Percentiles rank a stretch among this genome's conserved stretches.
These are phyloP conservation scores for Neosalanx taihuensis DNA, from an alignment of 2,797 vertebrate genomes.

Conservation along the genomic window DNA sequence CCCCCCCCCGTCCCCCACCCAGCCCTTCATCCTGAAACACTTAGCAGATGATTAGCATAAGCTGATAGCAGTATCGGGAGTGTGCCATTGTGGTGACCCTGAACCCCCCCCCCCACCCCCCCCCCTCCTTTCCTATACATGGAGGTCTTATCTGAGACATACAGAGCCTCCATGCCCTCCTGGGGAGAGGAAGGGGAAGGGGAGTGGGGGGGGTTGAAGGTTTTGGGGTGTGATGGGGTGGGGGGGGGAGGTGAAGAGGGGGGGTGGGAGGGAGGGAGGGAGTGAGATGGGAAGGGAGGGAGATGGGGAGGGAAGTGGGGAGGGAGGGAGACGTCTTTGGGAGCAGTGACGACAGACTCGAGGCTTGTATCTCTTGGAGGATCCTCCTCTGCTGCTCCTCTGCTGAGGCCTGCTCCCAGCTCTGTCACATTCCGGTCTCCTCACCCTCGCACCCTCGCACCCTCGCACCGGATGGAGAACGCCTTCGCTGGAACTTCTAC, in stretches of 20 bases:
- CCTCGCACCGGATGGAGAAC: background rate
- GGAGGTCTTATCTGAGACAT: conserved; percentile 68
- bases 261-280: conserved; percentile 8
- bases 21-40: conserved; percentile 68
- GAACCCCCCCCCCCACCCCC: conserved; percentile 46
- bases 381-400: conserved; percentile 36
- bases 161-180: conserved; percentile 67
- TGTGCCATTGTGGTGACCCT: conserved; percentile 74
- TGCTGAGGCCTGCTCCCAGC: background rate
- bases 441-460: conserved; percentile 8
- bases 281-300: conserved; percentile 28
- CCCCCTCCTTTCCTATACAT: background rate
- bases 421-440: background rate
- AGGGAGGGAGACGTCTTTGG: too few relatives aligned
- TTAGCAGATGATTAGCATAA: conserved; percentile 81
- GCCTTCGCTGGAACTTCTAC: conserved; percentile 35
- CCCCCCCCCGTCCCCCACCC: conserved; percentile 14
- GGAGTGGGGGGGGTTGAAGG: background rate
- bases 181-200: conserved; percentile 48
- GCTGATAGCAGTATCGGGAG: conserved; percentile 77
- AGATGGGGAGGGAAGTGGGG: conserved; percentile 17
- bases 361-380: conserved; percentile 49
- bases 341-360: too few relatives aligned
- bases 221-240: conserved; percentile 38
- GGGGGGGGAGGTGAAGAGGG: too few relatives aligned